Evolutionary conservation across 1,140 invertebrate species (phyloP).

Genomic region (Caenorhabditis briggsae): DNA sequence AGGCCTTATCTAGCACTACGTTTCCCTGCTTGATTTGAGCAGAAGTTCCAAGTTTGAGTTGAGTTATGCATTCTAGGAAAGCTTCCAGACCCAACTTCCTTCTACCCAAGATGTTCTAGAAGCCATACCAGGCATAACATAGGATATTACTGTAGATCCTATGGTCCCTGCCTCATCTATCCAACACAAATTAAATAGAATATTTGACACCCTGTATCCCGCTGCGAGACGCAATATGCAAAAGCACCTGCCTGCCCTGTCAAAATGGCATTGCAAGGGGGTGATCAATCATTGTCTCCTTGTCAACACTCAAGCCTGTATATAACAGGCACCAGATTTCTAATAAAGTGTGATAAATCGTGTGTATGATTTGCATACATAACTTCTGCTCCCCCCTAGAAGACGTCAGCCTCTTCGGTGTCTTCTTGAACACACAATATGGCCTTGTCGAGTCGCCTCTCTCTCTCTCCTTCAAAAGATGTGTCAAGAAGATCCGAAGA

Average conservation of each 20-base stretch:
- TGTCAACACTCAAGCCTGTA: constrained; percentile 2
- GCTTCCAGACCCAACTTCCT: too few species aligned
- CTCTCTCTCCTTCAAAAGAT: constrained; percentile 16
- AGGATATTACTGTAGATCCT: too few species aligned
- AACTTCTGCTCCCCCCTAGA: neutral
- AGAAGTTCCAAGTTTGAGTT: too few species aligned
- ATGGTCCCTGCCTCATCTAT: too few species aligned
- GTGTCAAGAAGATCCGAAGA: neutral
- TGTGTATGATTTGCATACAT: too few species aligned
- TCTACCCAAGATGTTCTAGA: too few species aligned
- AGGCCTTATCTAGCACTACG: too few species aligned
- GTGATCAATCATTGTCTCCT: constrained; percentile 1
- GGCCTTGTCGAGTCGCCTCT: neutral
- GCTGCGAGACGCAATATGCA: neutral
- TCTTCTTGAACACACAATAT: neutral
- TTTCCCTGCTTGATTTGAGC: too few species aligned
- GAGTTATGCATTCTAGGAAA: too few species aligned
- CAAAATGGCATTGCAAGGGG: neutral
- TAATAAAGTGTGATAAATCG: constrained; percentile 35
- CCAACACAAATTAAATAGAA: too few species aligned
- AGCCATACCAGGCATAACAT: too few species aligned
- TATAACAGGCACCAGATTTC: neutral
- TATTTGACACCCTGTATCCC: too few species aligned
- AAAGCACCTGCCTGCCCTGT: neutral
- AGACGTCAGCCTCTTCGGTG: neutral